These are phyloP conservation scores for Platichthys flesus DNA, from an alignment of 2,113 vertebrate species.

Conservation along the genomic window DNA sequence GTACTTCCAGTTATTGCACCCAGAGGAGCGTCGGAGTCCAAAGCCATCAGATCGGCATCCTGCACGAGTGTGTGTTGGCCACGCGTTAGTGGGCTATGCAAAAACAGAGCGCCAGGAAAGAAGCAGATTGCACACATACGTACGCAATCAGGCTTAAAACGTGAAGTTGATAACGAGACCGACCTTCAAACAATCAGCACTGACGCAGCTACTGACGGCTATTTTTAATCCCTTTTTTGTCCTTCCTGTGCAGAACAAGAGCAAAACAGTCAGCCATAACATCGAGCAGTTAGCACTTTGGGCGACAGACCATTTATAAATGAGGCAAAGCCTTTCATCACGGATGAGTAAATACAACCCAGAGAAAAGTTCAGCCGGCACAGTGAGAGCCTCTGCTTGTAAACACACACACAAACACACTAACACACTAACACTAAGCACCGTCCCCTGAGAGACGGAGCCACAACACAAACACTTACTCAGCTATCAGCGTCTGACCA, in stretches of 20 bases:
- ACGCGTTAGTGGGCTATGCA: background rate
- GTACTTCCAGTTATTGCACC: slow-evolving; percentile 62
- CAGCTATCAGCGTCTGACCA: slow-evolving; percentile 36
- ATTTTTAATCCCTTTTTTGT: slow-evolving; percentile 40
- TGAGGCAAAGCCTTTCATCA: slow-evolving; percentile 53
- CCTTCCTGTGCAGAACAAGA: slow-evolving; percentile 44
- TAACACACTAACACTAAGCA: background rate
- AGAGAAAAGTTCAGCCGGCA: slow-evolving; percentile 48
- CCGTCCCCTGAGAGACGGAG: slow-evolving; percentile 42
- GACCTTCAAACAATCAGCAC: slow-evolving; percentile 55
- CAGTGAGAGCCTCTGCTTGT: slow-evolving; percentile 40
- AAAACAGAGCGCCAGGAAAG: slow-evolving; percentile 28
- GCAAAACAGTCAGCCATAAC: slow-evolving; percentile 43
- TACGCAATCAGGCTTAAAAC: slow-evolving; percentile 27
- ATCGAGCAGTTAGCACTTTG: slow-evolving; percentile 50
- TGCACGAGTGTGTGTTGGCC: slow-evolving; percentile 51
- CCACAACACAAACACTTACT: slow-evolving; percentile 49
- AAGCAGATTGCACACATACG: slow-evolving; percentile 7
- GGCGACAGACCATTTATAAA: slow-evolving; percentile 58
- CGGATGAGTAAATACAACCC: slow-evolving; percentile 54
- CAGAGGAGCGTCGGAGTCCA: slow-evolving; percentile 49
- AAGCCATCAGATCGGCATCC: slow-evolving; percentile 64
- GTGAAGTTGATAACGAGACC: slow-evolving; percentile 53
- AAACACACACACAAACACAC: slow-evolving; percentile 17
- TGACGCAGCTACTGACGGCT: slow-evolving; percentile 39